Evolutionary conservation across 2,797 vertebrate species (phyloP).

Genomic region (Microtus californicus): DNA sequence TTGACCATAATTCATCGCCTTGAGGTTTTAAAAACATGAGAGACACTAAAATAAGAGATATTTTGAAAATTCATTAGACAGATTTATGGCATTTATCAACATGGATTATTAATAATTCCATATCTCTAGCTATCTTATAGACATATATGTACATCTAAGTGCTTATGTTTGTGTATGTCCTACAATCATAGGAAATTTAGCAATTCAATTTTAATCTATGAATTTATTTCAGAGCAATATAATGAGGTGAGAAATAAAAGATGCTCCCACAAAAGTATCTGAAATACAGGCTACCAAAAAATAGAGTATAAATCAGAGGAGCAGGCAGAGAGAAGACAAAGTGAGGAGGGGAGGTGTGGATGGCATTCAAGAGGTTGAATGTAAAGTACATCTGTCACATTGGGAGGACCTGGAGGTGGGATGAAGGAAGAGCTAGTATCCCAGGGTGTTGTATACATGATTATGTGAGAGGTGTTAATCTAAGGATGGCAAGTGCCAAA

Average conservation of each 20-base stretch:
- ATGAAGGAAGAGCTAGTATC: background rate
- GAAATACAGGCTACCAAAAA: background rate
- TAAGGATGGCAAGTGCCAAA: background rate
- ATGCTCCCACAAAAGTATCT: background rate
- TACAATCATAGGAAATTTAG: background rate
- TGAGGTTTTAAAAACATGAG: background rate
- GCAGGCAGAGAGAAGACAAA: background rate
- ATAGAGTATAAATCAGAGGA: background rate
- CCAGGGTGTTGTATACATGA: background rate
- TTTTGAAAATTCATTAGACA: slow-evolving; percentile 21
- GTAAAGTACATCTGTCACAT: background rate
- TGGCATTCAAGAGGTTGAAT: background rate
- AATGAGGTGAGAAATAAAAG: background rate
- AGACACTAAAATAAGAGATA: background rate
- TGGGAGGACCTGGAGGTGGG: background rate
- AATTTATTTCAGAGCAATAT: slow-evolving; percentile 41
- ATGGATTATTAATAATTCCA: background rate
- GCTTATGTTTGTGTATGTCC: background rate
- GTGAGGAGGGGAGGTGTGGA: background rate
- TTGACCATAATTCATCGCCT: background rate
- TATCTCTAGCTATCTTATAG: background rate
- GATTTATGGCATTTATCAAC: background rate
- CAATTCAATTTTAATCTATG: background rate
- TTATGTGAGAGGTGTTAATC: background rate
- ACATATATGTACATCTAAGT: background rate